Conservation (phyloP, 2,113 vertebrate species). For the Crotalus horridus region DNA sequence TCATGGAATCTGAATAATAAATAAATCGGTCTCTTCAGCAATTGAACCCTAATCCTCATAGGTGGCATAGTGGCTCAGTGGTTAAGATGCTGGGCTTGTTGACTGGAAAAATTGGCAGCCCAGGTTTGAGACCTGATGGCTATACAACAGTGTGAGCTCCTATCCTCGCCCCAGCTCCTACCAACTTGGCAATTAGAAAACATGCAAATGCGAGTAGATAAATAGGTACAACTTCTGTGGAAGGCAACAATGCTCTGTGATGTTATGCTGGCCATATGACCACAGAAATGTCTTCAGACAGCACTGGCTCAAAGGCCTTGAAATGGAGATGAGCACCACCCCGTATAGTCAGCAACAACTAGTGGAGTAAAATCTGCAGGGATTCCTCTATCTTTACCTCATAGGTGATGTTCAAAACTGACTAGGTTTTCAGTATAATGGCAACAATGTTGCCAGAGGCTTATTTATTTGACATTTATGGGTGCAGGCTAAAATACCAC, state of each 20-base stretch:
- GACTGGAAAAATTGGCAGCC: not conserved
- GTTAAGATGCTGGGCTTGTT: not conserved
- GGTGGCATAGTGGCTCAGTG: not conserved
- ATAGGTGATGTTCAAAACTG: not conserved
- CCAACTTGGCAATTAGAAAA: not conserved
- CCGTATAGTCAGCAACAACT: not conserved
- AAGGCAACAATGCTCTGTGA: not conserved
- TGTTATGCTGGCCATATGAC: not conserved
- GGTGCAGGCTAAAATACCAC: not conserved
- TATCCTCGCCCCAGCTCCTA: not conserved
- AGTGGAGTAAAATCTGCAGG: not conserved
- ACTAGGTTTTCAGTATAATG: not conserved
- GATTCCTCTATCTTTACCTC: not conserved
- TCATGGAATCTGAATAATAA: not conserved
- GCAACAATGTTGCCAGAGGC: not conserved
- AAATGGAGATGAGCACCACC: not conserved
- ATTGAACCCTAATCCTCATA: not conserved
- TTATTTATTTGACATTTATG: not conserved
- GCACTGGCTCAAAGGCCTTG: not conserved
- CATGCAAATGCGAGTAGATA: not conserved
- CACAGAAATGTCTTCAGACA: not conserved
- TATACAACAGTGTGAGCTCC: not conserved
- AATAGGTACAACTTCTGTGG: not conserved
- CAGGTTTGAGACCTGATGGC: not conserved
- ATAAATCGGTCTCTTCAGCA: not conserved